Evolutionary conservation across 64 coral and sea anemone genomes (phyloP).

Genomic region (Acropora yongei): DNA sequence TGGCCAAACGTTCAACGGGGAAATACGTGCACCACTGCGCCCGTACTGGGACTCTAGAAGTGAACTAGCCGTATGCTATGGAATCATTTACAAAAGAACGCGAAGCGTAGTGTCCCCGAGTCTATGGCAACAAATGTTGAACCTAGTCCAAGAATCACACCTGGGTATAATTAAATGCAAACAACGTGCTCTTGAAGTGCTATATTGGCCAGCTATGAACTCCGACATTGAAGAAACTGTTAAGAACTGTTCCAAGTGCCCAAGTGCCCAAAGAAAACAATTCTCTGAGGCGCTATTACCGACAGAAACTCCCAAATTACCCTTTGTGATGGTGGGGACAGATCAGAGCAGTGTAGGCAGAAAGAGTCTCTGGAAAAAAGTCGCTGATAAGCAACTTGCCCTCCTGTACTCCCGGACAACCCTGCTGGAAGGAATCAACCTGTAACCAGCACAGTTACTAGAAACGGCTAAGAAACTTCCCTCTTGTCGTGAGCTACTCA

Average conservation of each 20-base stretch:
- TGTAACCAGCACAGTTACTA: conserved; percentile 46
- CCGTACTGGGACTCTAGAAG: conserved; percentile 33
- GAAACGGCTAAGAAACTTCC: conserved; percentile 14
- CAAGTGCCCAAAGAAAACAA: no score
- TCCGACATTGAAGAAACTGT: no score
- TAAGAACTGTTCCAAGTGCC: no score
- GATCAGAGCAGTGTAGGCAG: conserved; percentile 17
- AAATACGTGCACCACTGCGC: neutral
- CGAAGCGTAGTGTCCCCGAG: conserved; percentile 36
- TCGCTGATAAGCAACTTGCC: conserved; percentile 51
- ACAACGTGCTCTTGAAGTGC: no score
- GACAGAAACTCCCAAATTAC: no score
- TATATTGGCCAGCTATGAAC: no score
- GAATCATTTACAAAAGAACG: conserved; percentile 59
- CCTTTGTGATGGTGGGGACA: no score
- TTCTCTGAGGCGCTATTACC: no score
- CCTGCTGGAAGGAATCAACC: conserved; percentile 18
- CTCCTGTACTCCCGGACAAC: conserved; percentile 45
- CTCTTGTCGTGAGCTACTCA: conserved; percentile 20
- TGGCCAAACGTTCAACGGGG: neutral
- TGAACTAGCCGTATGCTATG: conserved; percentile 43
- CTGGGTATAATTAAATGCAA: neutral
- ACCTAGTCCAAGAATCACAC: conserved; percentile 33
- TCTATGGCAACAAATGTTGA: conserved; percentile 30
- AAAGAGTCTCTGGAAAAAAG: conserved; percentile 45